Conservation (phyloP, 2,113 vertebrate genomes). For the Athene cunicularia region DNA sequence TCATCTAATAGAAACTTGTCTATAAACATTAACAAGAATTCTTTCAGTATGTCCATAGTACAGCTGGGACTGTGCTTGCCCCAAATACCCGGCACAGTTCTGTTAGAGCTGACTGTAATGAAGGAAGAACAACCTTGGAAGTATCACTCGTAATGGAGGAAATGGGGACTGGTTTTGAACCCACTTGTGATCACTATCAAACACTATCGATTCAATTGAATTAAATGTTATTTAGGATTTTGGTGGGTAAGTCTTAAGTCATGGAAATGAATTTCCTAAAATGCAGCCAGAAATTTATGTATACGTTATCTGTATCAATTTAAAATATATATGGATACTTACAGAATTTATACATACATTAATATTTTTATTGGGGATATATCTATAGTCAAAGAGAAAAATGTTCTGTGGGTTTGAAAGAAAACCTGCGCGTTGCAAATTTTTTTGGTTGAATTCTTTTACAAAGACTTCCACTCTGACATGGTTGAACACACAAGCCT, state of each 20-base stretch:
- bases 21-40: not conserved
- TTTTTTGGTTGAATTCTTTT: not conserved
- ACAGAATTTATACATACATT: not conserved
- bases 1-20: not conserved
- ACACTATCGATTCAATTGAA: not conserved
- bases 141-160: not conserved
- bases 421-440: not conserved
- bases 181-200: not conserved
- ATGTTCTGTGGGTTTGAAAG: not conserved
- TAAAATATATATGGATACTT: not conserved
- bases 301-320: not conserved
- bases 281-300: not conserved
- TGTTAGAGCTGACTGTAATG: accelerated
- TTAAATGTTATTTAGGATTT: not conserved
- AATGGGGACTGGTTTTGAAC: not conserved
- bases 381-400: not conserved
- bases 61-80: not conserved
- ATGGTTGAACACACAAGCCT: not conserved
- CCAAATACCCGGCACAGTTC: not conserved
- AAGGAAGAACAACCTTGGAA: not conserved
- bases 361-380: not conserved
- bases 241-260: not conserved
- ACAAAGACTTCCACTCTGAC: not conserved
- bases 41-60: not conserved
- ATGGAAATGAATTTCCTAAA: not conserved